Evolutionary conservation across 2,113 vertebrate species (phyloP), one percentile per base, ranked within the genome.

Genomic region (Scomber scombrus): DNA sequence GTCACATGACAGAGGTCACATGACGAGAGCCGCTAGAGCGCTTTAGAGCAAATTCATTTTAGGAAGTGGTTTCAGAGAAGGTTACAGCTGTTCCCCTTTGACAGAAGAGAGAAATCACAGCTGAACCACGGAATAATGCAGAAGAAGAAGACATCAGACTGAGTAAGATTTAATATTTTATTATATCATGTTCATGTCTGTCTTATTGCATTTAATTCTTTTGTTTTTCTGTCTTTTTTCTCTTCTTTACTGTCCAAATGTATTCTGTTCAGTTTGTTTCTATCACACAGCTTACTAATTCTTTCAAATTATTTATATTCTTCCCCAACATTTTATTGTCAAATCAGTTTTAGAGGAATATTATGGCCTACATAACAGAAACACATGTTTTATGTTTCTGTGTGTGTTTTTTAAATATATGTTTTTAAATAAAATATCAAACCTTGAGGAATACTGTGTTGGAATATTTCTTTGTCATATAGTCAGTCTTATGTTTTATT

Each of bases 1-100:
- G 34, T 91, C 93, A 92, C 81, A 61, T 86, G 93, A 92, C 71
- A 12, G 1, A 0, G 4, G 40, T 88, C 93, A 93, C 88, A 43
- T 92, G 92, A 78, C 0, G 5, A 8, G 1, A 8, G 6, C 47
- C 45, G 70, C 45, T 71, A 54, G 85, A n/a, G 11, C 52, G 8
- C 34, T 40, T 9, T 9, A 7, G 52, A 52, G 50, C 15, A 52
- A 18, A 14, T 15, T 52, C 14, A 57, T 51, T 82, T 81, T 54
- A 16, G 54, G 89, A 91, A 90, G 89, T 74, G 62, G 21, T 63
- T 81, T 80, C 0, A 7, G 12, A 0, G 3, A 67, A 11, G 2
- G 23, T 26, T 26, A 26, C 23, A 26, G 23, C 23, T 26, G 23
- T 26, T 26, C 23, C 23, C 23, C 23, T 26, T 26, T 26, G 23